phyloP scores from a whole-genome alignment of 2,888 invertebrate species.

The Dascillus cervinus region DNA sequence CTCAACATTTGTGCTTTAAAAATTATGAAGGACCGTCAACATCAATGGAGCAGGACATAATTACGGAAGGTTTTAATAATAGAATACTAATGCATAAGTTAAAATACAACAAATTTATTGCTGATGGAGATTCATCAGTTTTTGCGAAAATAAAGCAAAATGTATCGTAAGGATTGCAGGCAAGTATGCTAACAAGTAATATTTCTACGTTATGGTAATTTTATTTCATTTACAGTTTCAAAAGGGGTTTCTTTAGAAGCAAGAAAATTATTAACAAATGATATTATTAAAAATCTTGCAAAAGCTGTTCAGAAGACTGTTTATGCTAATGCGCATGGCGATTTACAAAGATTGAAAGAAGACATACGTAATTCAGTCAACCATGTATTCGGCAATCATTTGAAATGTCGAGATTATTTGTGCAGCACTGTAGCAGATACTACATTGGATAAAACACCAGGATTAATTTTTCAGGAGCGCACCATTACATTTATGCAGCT shows the following conservation, averaged over 20 bases:
- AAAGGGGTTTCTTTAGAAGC: too few species aligned
- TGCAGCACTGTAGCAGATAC: too few species aligned
- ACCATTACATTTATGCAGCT: too few species aligned
- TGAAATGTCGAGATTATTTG: not conserved
- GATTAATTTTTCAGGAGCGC: not conserved
- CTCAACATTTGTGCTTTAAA: conserved; percentile 1
- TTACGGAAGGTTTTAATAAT: conserved; percentile 2
- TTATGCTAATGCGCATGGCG: conserved; percentile 3
- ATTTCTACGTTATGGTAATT: too few species aligned
- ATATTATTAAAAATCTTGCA: too few species aligned
- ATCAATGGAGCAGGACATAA: conserved; percentile 3
- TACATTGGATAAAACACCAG: conserved; percentile 1
- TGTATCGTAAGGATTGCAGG: too few species aligned
- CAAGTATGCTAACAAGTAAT: too few species aligned
- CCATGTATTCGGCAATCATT: conserved; percentile 4
- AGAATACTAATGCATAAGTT: conserved; percentile 1
- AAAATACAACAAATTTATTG: conserved; percentile 5
- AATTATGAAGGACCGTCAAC: conserved; percentile 4
- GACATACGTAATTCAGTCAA: conserved; percentile 5
- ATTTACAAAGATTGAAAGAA: conserved; percentile 1
- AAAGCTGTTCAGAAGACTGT: too few species aligned
- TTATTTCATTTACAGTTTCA: too few species aligned
- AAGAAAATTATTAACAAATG: too few species aligned
- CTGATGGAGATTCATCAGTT: conserved; percentile 3
- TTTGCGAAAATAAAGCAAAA: conserved; percentile 1